Evolutionary conservation across 2,113 vertebrate species (phyloP).

Genomic region (Bos javanicus): DNA sequence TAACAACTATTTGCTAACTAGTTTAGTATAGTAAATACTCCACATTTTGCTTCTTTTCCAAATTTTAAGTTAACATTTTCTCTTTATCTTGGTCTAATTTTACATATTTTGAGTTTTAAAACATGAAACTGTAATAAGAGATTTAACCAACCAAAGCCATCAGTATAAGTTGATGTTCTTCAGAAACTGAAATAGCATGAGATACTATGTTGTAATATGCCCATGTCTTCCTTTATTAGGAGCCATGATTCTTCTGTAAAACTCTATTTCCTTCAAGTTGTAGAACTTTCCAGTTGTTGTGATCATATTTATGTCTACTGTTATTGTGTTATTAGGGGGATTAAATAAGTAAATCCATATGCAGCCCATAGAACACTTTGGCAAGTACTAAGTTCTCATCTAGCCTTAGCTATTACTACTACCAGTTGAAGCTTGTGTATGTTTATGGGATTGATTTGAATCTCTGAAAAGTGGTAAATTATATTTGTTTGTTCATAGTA

Average conservation of each 20-base stretch:
- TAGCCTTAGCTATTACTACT: not conserved
- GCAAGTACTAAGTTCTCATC: not conserved
- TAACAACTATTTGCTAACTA: not conserved
- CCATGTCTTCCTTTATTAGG: not conserved
- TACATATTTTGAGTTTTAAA: constrained; percentile 20
- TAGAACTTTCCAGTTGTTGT: not conserved
- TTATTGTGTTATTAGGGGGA: not conserved
- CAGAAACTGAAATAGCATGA: not conserved
- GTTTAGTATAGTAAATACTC: not conserved
- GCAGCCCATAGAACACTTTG: not conserved
- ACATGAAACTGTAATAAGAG: not conserved
- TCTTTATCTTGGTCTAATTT: not conserved
- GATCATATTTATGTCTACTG: not conserved
- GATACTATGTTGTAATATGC: not conserved
- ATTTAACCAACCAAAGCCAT: not conserved
- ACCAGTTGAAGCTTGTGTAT: not conserved
- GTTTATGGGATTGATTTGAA: not conserved
- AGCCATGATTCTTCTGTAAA: not conserved
- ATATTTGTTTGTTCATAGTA: not conserved
- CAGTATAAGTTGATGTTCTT: not conserved
- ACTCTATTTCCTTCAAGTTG: not conserved
- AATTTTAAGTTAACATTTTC: not conserved
- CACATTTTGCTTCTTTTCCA: not conserved
- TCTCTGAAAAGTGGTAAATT: not conserved
- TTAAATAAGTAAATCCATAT: not conserved